Evolutionary conservation across 2,797 vertebrate species (phyloP), one percentile per base, ranked within the genome.

Genomic region (Antennarius maculatus): DNA sequence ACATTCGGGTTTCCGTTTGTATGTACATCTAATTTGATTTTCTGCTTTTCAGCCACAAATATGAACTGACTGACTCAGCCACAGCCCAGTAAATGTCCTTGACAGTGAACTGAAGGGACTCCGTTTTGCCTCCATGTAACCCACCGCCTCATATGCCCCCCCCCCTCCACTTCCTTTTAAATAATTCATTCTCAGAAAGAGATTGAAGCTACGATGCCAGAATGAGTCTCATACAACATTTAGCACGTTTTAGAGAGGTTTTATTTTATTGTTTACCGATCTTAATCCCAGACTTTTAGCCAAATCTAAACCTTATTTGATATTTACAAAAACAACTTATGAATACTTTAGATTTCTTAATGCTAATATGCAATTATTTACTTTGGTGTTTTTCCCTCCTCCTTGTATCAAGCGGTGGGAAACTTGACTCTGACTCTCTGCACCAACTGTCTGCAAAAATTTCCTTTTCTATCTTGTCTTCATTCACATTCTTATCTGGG

Each of bases 111-210:
- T 68, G 51, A 67, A 73, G 58, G 67, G 27, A 74, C 75, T 46
- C 31, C 61, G 66, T 76, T 81, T 74, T 76, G 62, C 56, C 61
- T 59, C 54, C 79, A 80, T 80, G 58, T 68, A 74, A 67, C 46
- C 42, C 61, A 51, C 50, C 56, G 57, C 74, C 57, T 80, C 57
- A 45, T 61, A 17, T 53, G 60, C 12, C 54, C 55, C 39, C 41
- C 58, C 37, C 52, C 34, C 23, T 23, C 1, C 42, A 49, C 62
- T 65, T 67, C 23, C 18, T 66, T 17, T 62, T 82, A 43, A 82
- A 79, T 72, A 54, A 76, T 81, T 85, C 37, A 83, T 75, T 74
- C 57, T 55, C 39, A 54, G 47, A 71, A 61, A 74, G 52, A 78
- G 45, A 57, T 62, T 66, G 29, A 3, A n/a, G 53, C 18, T 34